These are phyloP conservation scores for Leptinotarsa lineolata DNA, from an alignment of 1,140 invertebrate species.

Conservation along the genomic window DNA sequence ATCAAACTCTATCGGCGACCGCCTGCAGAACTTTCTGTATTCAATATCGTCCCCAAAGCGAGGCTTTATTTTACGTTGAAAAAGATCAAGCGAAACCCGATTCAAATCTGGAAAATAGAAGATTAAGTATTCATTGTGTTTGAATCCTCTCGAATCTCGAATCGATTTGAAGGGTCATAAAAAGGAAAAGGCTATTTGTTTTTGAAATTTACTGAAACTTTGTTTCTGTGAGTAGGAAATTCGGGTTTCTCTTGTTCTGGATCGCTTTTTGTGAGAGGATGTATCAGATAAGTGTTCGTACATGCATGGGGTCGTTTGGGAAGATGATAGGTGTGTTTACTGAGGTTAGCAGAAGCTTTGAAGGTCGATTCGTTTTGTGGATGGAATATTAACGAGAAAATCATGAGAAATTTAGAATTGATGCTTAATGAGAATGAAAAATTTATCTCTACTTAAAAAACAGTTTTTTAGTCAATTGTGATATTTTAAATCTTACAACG, in stretches of 20 bases:
- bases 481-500: no score
- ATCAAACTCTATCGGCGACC: slow-evolving; percentile 5
- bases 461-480: no score
- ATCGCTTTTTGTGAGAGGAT: slow-evolving; percentile 9
- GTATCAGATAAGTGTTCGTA: slow-evolving; percentile 13
- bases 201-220: slow-evolving; percentile 37
- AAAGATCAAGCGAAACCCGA: slow-evolving; percentile 41
- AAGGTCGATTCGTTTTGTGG: no score
- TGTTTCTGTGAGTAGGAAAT: slow-evolving; percentile 15
- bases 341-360: neutral
- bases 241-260: neutral
- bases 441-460: no score
- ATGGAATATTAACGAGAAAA: no score
- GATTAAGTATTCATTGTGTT: slow-evolving; percentile 42
- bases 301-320: neutral
- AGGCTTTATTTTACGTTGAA: slow-evolving; percentile 26
- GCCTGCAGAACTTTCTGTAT: slow-evolving; percentile 24
- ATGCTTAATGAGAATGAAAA: no score
- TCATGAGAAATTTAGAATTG: no score
- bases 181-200: slow-evolving; percentile 39
- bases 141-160: slow-evolving; percentile 30
- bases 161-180: slow-evolving; percentile 34
- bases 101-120: slow-evolving; percentile 41
- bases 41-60: slow-evolving; percentile 21
- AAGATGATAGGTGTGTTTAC: neutral